phyloP scores from a whole-genome alignment of 2,888 invertebrate species.

The Netelia inedita region DNA sequence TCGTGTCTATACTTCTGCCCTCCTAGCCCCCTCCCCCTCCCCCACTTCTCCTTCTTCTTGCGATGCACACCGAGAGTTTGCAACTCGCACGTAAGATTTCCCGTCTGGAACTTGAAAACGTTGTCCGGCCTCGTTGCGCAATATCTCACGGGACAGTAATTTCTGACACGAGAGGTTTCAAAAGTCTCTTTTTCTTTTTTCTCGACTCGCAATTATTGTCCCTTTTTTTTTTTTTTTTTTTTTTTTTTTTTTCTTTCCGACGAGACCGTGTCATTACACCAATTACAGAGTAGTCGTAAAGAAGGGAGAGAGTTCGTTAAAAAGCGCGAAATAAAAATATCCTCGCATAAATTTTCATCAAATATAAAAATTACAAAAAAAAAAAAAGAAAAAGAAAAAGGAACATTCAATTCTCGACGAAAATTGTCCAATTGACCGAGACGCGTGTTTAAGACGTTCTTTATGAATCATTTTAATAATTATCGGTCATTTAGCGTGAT shows the following conservation, averaged over 20 bases:
- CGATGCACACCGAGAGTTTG: constrained; percentile 32
- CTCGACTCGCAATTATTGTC: not conserved
- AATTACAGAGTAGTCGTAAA: no score
- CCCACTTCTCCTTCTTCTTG: not conserved
- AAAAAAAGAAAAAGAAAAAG: not conserved
- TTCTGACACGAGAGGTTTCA: constrained; percentile 35
- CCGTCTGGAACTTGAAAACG: constrained; percentile 20
- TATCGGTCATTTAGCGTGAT: constrained; percentile 12
- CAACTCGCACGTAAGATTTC: constrained; percentile 28
- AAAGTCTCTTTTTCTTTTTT: constrained; percentile 11
- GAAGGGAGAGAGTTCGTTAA: not conserved
- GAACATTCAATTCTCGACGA: not conserved
- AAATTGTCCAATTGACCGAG: constrained; percentile 32
- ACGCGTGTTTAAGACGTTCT: not conserved
- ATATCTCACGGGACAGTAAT: constrained; percentile 31
- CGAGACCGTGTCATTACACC: no score
- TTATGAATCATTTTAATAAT: not conserved
- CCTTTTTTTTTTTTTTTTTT: not conserved
- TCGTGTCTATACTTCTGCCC: not conserved
- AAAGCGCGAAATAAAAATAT: no score
- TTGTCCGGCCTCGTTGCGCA: constrained; percentile 30
- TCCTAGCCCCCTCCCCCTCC: no score
- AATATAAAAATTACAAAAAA: not conserved
- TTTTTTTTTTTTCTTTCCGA: not conserved
- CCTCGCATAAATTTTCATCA: not conserved